Evolutionary conservation across 1,140 invertebrate species (phyloP).

Genomic region (Drosophila kanapiae): DNA sequence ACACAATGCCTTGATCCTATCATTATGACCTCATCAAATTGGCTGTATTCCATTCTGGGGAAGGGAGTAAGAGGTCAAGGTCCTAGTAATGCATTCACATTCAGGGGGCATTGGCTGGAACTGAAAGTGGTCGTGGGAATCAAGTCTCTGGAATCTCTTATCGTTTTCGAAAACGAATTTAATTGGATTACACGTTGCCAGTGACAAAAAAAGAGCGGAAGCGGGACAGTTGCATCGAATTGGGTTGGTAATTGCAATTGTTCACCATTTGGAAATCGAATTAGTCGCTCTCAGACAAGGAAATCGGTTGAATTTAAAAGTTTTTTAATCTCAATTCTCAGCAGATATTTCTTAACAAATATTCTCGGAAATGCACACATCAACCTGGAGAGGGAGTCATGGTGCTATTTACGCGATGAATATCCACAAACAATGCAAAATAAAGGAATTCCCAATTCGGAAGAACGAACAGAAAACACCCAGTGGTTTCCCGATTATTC

Average conservation of each 20-base stretch:
- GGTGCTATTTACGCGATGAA: background rate
- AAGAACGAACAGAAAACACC: background rate
- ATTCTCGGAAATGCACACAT: background rate
- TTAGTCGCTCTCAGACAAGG: too few species aligned
- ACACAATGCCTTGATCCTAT: background rate
- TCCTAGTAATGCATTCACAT: slow-evolving; percentile 29
- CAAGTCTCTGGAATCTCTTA: slow-evolving; percentile 16
- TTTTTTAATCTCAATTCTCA: background rate
- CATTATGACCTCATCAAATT: background rate
- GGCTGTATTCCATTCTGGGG: background rate
- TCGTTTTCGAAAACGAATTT: slow-evolving; percentile 28
- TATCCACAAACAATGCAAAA: background rate
- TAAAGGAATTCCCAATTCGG: background rate
- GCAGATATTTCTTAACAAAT: slow-evolving; percentile 3
- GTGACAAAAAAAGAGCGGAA: background rate
- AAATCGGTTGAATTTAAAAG: background rate
- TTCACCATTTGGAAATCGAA: slow-evolving; percentile 9
- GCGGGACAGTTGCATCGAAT: slow-evolving; percentile 10
- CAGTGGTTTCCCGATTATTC: too few species aligned
- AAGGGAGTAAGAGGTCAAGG: slow-evolving; percentile 40
- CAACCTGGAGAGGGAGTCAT: too few species aligned
- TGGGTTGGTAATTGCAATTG: slow-evolving; percentile 25
- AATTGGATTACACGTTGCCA: slow-evolving; percentile 39
- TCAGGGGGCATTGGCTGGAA: background rate
- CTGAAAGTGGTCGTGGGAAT: slow-evolving; percentile 10